Evolutionary conservation across 2,113 vertebrate genomes (phyloP), one percentile per base, ranked within the genome.

Genomic region (Chrysochloris asiatica): DNA sequence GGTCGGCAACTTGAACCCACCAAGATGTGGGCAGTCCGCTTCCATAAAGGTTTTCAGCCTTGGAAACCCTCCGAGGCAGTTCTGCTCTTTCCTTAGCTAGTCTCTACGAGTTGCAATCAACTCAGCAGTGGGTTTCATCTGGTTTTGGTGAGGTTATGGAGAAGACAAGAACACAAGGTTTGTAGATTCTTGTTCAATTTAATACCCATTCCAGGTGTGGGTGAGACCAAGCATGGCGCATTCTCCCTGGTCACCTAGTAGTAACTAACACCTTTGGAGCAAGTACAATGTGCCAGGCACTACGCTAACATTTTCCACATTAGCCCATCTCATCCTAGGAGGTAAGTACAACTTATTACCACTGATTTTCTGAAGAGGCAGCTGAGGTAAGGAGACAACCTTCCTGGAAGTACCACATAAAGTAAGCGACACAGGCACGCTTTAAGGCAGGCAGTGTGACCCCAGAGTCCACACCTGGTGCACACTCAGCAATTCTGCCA

Each of bases 311-410:
- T 16, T 45, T 63, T 16, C 28, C 22, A 3, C 22, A 4, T 30
- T 56, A 76, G 48, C 45, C n/a, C 50, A 56, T 73, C 80, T 41
- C 61, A 47, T 36, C 69, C 71, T 14, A 4, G n/a, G 33, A 41
- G 17, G 28, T 36, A 67, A 78, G 48, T 24, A 4, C 3, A 50
- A 3, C 33, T 54, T 47, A 45, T 56, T 76, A 54, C 41, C 56
- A 38, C 78, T 73, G 13, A 52, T 79, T 79, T 76, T 86, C 88
- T 50, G 69, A 81, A 82, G 83, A 86, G 43, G 41, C 72, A 43
- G 4, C 36, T 21, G 45, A 90, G 38, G 52, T n/a, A 4, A 6
- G 4, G 24, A 80, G 45, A n/a, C 56, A 54, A 26, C 73, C 38
- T 41, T 14, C n/a, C 36, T 69, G 30, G 76, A 89, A 52, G 45